Base-by-base conservation (phyloP, 2,797 vertebrate species). In the Pseudochromis fuscus region DNA sequence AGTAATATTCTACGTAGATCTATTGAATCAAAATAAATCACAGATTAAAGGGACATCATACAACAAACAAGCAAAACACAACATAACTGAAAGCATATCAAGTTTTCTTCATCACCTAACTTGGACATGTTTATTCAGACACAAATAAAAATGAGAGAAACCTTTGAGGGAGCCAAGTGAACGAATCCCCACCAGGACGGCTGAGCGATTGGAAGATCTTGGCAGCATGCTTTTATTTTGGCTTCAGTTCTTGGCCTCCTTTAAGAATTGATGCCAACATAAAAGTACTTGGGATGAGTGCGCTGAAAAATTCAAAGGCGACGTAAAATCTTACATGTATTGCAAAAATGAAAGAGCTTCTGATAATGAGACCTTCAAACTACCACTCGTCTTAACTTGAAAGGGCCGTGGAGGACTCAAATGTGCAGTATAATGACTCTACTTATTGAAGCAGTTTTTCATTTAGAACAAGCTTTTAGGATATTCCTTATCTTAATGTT, bases 171-270 rank as follows among this genome's bases (percentile, higher is more conserved):
- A 37, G 50, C 30, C 28, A 42, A 53, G 48, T 72, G 30, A 77
- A 68, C 64, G 40, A 70, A 62, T 31, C 28, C 57, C 49, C 40
- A 51, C 21, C 63, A 56, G 37, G 42, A 65, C 31, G 50, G 21
- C 53, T 24, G 27, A 38, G 16, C 25, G 63, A 42, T 6, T 44
- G 58, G 16, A 33, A 62, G 49, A 46, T 27, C 28, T 48, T 71
- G 61, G 59, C 70, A 30, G 28, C n/a, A 18, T 31, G 57, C 45
- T 71, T 63, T 74, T 30, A 51, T 53, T 49, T 55, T 64, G 40
- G 49, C 67, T 35, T 57, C 9, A 56, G 58, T 68, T 76, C 21
- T 61, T 15, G 25, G 38, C 18, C 3, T 48, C 48, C 69, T 70
- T 76, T 48, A 42, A 42, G 21, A 71, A 66, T 3, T 51, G 15